Evolutionary conservation across 2,797 vertebrate genomes (phyloP).

Genomic region (Dermochelys coriacea): DNA sequence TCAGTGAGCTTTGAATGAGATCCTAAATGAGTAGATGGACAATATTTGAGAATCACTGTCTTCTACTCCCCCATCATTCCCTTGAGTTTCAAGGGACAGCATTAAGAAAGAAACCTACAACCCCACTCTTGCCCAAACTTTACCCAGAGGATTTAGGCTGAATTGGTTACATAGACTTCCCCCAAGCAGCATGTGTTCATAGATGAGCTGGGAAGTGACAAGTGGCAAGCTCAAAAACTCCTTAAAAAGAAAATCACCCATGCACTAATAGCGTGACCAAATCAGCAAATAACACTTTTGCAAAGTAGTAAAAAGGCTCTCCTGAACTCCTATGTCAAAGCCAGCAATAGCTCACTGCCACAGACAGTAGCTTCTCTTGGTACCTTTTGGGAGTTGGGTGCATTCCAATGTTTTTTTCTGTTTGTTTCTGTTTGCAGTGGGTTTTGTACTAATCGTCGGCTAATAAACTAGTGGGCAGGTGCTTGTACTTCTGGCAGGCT

Average conservation of each 20-base stretch:
- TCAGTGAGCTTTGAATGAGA: constrained; percentile 41
- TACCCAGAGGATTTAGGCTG: accelerated
- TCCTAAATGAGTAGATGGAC: constrained; percentile 21
- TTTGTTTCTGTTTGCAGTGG: neutral
- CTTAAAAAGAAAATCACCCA: neutral
- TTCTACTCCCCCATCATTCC: constrained; percentile 49
- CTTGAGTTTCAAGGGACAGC: constrained; percentile 52
- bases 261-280: neutral
- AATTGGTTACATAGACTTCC: neutral
- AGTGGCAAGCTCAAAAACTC: neutral
- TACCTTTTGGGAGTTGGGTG: neutral
- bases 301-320: neutral
- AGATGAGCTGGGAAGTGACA: neutral
- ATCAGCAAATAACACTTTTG: neutral
- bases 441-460: neutral
- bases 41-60: constrained; percentile 37
- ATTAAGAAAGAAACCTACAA: neutral
- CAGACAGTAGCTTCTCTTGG: neutral
- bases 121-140: neutral
- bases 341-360: neutral
- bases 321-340: neutral
- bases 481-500: neutral
- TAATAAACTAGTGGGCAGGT: neutral
- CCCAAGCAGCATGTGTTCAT: neutral
- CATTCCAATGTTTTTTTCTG: neutral